Percentiles rank a stretch among this genome's conserved stretches.
Conservation (phyloP, 2,113 vertebrate species). For the Triplophysa rosa region DNA sequence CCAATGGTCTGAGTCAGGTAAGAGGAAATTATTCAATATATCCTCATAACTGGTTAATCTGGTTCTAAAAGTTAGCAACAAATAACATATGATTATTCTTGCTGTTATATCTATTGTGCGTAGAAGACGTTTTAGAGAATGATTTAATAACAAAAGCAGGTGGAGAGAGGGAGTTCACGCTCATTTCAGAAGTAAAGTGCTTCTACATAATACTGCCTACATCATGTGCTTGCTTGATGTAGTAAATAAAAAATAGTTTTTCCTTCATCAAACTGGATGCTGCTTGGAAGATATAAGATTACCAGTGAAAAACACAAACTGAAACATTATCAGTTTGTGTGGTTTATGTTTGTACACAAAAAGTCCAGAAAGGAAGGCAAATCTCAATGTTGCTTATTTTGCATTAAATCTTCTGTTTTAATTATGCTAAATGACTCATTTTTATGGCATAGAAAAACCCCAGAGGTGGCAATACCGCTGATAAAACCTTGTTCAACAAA, state of each 20-base stretch:
- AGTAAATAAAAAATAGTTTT: background rate
- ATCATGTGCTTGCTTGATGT: background rate
- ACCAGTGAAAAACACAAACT: conserved; percentile 47
- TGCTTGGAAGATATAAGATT: too few relatives aligned
- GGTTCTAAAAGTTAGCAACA: background rate
- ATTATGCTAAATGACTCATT: background rate
- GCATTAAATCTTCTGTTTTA: background rate
- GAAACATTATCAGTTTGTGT: too few relatives aligned
- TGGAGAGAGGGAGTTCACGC: background rate
- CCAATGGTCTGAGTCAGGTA: conserved; percentile 66
- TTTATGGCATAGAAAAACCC: conserved; percentile 39
- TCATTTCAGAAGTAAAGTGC: background rate
- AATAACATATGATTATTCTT: background rate
- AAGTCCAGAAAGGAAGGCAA: background rate
- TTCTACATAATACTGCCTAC: background rate
- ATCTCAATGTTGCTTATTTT: background rate
- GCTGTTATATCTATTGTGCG: background rate
- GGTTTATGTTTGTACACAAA: background rate
- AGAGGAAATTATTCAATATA: conserved; percentile 12
- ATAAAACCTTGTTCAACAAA: conserved; percentile 52
- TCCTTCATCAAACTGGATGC: background rate
- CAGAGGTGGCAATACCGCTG: conserved; percentile 43
- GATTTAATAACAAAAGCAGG: conserved; percentile 3
- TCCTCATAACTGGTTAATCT: background rate
- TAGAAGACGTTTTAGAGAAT: too few relatives aligned